Conservation (phyloP, 2,113 vertebrate species). For the Athene noctua region DNA sequence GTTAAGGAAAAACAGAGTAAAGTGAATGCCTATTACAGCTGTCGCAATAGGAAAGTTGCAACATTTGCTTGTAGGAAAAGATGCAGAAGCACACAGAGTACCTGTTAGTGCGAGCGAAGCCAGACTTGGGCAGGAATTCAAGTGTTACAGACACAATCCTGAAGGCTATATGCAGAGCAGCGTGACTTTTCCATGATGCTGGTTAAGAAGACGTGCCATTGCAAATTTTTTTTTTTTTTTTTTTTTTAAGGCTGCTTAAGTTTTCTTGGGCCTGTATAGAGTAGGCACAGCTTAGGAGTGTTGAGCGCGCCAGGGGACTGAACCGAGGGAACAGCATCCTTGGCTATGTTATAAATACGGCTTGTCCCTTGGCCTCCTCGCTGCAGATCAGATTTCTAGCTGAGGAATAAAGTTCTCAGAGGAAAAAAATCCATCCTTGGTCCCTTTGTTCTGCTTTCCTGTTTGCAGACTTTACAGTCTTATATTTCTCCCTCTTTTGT, state of each 20-base stretch:
- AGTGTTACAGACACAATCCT: constrained; percentile 70
- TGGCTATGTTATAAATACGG: neutral
- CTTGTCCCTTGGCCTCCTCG: neutral
- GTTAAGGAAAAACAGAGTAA: constrained; percentile 65
- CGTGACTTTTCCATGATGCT: constrained; percentile 56
- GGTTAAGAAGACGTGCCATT: constrained; percentile 63
- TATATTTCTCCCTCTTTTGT: neutral
- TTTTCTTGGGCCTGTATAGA: constrained; percentile 40
- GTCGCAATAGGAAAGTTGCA: constrained; percentile 65
- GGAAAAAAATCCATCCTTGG: neutral
- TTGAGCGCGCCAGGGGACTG: neutral
- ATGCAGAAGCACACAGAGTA: constrained; percentile 75
- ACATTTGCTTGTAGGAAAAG: constrained; percentile 74
- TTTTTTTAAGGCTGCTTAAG: neutral
- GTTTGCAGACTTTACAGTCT: neutral
- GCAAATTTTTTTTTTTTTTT: constrained; percentile 28
- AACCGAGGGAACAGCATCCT: neutral
- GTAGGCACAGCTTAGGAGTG: constrained; percentile 21
- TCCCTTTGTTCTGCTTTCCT: neutral
- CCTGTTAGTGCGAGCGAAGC: constrained; percentile 66
- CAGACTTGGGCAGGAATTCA: constrained; percentile 69
- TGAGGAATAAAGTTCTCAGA: neutral
- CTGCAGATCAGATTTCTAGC: constrained; percentile 17
- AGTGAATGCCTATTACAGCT: constrained; percentile 61
- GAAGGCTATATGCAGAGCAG: constrained; percentile 67